Evolutionary conservation across 2,797 vertebrate genomes (phyloP), one percentile per base, ranked within the genome.

Genomic region (Eospalax fontanierii): DNA sequence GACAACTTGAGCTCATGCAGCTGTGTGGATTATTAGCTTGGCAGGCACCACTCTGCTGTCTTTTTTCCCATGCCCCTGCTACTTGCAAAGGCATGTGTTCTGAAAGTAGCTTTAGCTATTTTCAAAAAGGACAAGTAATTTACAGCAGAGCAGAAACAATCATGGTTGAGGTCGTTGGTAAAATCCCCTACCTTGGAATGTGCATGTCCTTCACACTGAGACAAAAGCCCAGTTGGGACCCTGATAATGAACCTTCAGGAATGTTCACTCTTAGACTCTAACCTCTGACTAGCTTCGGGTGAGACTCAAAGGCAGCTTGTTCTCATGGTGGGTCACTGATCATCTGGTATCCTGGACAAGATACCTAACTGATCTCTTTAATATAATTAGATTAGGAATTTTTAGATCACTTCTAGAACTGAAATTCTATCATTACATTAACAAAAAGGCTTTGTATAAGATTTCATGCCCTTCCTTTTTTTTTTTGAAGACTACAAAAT

Each of bases 401-500:
- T 82, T 84, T n/a, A 65, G 19, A 86, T 19, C 66, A 19, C 22
- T 43, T 54, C 24, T 30, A 30, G 21, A 10, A 57, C 66, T 43
- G 40, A 46, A 84, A 35, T 66, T 71, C 73, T 68, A 30, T 87
- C 30, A 90, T 74, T 93, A 71, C 24, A 3, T 93, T 75, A 65
- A 33, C 76, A 21, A 89, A 78, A 28, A 94, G 38, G 30, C 26
- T 82, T 82, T 92, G 59, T 4, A 61, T 63, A 50, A 83, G 54
- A 35, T 18, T 46, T 43, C 12, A 73, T 10, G 0, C 21, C 22
- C 4, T 30, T 68, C 59, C 40, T 26, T 24, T 40, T 15, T 33
- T 65, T 83, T 80, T 3, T 87, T 11, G n/a, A 90, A 12, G 10
- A 54, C 21, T 88, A 85, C 54, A 28, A 94, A 96, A 93, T 71